Percentiles rank a stretch among this genome's conserved stretches.
These are phyloP conservation scores for Esox niger DNA, from an alignment of 2,113 vertebrate species.

Conservation along the genomic window DNA sequence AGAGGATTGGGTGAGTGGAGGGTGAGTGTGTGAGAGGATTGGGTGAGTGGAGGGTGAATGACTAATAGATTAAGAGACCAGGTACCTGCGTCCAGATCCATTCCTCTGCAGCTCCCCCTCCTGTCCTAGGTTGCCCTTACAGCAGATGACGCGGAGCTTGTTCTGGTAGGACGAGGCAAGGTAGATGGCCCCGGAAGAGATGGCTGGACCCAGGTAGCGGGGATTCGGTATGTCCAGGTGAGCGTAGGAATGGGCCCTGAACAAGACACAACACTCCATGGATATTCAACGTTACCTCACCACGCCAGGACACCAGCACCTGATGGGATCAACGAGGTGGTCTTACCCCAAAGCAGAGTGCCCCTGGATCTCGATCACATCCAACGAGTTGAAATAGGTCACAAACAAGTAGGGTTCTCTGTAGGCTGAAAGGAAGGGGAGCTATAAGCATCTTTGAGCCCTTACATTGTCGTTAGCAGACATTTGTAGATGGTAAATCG, in stretches of 20 bases:
- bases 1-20: too few species aligned
- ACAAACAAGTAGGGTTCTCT: conserved; percentile 97
- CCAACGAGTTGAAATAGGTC: conserved; percentile 98
- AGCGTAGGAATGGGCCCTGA: conserved; percentile 88
- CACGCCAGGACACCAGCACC: too few species aligned
- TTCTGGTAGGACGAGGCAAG: conserved; percentile 97
- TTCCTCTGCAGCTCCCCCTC: conserved; percentile 84
- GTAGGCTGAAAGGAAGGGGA: conserved; percentile 77
- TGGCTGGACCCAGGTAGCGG: conserved; percentile 92
- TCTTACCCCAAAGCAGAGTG: conserved; percentile 90
- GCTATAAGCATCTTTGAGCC: neutral
- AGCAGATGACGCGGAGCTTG: conserved; percentile 95
- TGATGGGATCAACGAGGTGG: too few species aligned
- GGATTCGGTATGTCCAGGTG: conserved; percentile 97
- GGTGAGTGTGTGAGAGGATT: too few species aligned
- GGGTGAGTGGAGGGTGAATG: too few species aligned
- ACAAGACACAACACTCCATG: conserved; percentile 4
- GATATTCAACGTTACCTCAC: too few species aligned
- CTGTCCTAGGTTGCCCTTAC: conserved; percentile 97
- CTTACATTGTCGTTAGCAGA: too few species aligned
- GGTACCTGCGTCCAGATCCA: conserved; percentile 67
- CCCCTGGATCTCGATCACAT: conserved; percentile 96
- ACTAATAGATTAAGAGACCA: too few species aligned
- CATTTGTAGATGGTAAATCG: too few species aligned
- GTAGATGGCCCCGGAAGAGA: conserved; percentile 95